Percentiles rank a stretch among this genome's conserved stretches.
phyloP scores from a whole-genome alignment of 2,888 invertebrate genomes.

The Pterostichus niger region DNA sequence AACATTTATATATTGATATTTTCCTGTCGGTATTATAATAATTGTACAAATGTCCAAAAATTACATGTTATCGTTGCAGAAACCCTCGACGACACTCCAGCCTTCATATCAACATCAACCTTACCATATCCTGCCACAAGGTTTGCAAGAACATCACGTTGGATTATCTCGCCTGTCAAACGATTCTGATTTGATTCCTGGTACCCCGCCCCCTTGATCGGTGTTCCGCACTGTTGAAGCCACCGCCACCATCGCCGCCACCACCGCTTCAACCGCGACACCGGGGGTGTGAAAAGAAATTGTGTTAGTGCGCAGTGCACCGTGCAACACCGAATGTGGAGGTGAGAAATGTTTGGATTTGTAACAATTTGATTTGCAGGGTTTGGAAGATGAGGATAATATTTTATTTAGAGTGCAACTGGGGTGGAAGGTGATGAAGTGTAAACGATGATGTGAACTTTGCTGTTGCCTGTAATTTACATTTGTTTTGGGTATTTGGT shows the following conservation, averaged over 20 bases:
- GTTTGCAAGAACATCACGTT: slow-evolving; percentile 35
- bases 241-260: background rate
- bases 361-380: slow-evolving; percentile 45
- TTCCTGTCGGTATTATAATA: no score
- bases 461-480: background rate
- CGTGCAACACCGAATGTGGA: slow-evolving; percentile 21
- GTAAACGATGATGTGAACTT: no score
- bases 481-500: background rate
- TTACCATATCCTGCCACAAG: slow-evolving; percentile 14
- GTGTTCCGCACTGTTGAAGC: slow-evolving; percentile 45
- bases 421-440: background rate
- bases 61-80: no score
- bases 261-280: slow-evolving; percentile 16
- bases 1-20: no score
- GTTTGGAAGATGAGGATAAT: slow-evolving; percentile 3
- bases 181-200: slow-evolving; percentile 51
- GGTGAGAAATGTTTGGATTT: slow-evolving; percentile 24
- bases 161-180: slow-evolving; percentile 51
- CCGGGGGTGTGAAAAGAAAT: slow-evolving; percentile 23
- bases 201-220: slow-evolving; percentile 21
- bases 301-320: slow-evolving; percentile 6
- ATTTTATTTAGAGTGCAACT: slow-evolving; percentile 25
- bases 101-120: background rate
- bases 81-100: no score
- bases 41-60: background rate